phyloP scores from a whole-genome alignment of 2,113 vertebrate species.

The Sphyrna mokarran region DNA sequence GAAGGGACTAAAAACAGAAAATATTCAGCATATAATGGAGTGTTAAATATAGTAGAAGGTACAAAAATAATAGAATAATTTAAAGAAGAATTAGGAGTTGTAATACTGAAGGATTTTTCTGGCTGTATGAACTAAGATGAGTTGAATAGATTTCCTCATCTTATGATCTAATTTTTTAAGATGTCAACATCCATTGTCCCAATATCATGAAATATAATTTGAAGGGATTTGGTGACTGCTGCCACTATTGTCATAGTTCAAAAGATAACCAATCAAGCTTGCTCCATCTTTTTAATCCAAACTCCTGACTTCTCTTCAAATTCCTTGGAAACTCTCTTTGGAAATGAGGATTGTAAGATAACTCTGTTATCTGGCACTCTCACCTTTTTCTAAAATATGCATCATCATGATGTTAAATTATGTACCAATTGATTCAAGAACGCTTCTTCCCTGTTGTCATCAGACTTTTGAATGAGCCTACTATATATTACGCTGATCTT shows the following conservation, averaged over 20 bases:
- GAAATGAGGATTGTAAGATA: not conserved
- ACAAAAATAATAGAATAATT: not conserved
- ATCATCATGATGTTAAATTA: not conserved
- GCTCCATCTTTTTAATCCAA: not conserved
- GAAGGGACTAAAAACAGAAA: not conserved
- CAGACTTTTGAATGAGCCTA: too few relatives aligned
- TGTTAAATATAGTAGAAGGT: not conserved
- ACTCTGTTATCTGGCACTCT: not conserved
- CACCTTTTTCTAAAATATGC: not conserved
- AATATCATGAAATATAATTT: not conserved
- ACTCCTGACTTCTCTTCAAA: not conserved
- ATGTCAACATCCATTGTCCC: not conserved
- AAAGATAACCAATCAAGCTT: not conserved
- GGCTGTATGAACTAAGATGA: not conserved
- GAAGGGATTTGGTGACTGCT: not conserved
- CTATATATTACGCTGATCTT: too few relatives aligned
- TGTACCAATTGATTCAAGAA: too few relatives aligned
- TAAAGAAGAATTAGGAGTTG: not conserved
- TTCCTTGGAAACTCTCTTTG: not conserved
- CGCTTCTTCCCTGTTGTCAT: too few relatives aligned
- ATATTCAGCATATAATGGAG: not conserved
- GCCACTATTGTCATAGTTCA: not conserved
- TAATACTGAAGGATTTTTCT: not conserved
- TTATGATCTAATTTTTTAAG: too few relatives aligned
- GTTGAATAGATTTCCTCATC: not conserved